These are phyloP conservation scores for Pachliopta kotzebuea DNA, from an alignment of 2,888 invertebrate genomes.

Conservation along the genomic window DNA sequence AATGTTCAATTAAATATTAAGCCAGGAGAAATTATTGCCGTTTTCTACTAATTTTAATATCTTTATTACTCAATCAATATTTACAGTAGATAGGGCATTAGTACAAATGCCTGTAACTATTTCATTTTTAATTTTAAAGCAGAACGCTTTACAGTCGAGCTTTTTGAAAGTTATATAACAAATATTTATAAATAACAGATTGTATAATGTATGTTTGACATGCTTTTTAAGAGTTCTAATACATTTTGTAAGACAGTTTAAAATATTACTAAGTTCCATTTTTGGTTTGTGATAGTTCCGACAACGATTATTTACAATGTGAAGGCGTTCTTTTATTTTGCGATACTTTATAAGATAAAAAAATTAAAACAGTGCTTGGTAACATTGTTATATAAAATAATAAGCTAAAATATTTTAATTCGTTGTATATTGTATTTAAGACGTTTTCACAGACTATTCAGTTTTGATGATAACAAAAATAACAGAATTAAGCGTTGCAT, in stretches of 20 bases:
- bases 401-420: not conserved
- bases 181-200: slow-evolving; percentile 22
- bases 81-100: not conserved
- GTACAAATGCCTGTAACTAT: not conserved
- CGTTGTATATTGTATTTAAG: not conserved
- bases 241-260: slow-evolving; percentile 18
- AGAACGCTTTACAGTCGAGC: slow-evolving; percentile 24
- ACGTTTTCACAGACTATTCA: not conserved
- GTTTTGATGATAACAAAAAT: not conserved
- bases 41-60: not conserved
- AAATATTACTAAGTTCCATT: not conserved
- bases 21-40: not conserved
- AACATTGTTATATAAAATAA: not conserved
- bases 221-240: slow-evolving; percentile 6
- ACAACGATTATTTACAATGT: slow-evolving; percentile 19
- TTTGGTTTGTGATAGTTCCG: slow-evolving; percentile 25
- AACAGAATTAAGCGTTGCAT: not conserved
- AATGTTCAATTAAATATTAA: not conserved
- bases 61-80: not conserved
- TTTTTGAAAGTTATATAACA: slow-evolving; percentile 17
- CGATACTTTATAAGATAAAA: not conserved
- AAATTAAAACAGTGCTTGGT: not conserved
- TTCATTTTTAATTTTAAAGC: slow-evolving; percentile 16
- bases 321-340: slow-evolving; percentile 10
- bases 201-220: slow-evolving; percentile 20